Conservation (phyloP, 2,888 invertebrate genomes). For the Drosophila greeni region DNA sequence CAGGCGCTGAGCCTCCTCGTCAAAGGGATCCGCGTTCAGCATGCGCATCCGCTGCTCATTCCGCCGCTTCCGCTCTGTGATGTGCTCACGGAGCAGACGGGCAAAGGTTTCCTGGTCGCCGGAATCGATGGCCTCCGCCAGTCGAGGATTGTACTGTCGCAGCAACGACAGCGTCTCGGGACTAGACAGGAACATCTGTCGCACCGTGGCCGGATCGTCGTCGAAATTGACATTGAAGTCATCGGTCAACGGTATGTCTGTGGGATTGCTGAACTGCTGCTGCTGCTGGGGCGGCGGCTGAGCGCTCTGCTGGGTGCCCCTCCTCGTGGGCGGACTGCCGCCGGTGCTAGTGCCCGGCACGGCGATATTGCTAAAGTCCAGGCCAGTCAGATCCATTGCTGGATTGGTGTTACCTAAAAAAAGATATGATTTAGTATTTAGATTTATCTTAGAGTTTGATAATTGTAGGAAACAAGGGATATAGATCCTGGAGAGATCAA, state of each 20-base stretch:
- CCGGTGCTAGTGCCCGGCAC: constrained; percentile 81
- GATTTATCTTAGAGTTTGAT: no score
- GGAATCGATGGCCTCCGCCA: constrained; percentile 93
- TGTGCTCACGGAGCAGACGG: constrained; percentile 88
- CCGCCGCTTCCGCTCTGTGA: constrained; percentile 88
- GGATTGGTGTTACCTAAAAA: constrained; percentile 28
- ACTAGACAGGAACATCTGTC: constrained; percentile 92
- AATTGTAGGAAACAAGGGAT: no score
- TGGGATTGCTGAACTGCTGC: constrained; percentile 34
- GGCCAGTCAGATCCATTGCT: constrained; percentile 58
- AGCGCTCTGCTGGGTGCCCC: constrained; percentile 19
- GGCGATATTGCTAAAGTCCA: constrained; percentile 93
- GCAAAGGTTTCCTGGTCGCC: constrained; percentile 90
- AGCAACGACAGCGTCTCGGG: constrained; percentile 94
- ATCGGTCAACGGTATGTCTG: constrained; percentile 64
- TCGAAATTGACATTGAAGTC: constrained; percentile 81
- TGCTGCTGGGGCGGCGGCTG: constrained; percentile 8
- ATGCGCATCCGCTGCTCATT: constrained; percentile 91
- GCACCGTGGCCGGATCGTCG: constrained; percentile 90
- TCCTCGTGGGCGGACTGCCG: constrained; percentile 30
- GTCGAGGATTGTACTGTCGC: constrained; percentile 94
- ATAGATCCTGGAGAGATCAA: neutral
- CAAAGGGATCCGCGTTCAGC: constrained; percentile 96
- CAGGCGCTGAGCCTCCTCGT: constrained; percentile 94
- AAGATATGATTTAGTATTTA: neutral